Conservation (phyloP, 2,113 vertebrate species). For the Gavia stellata region DNA sequence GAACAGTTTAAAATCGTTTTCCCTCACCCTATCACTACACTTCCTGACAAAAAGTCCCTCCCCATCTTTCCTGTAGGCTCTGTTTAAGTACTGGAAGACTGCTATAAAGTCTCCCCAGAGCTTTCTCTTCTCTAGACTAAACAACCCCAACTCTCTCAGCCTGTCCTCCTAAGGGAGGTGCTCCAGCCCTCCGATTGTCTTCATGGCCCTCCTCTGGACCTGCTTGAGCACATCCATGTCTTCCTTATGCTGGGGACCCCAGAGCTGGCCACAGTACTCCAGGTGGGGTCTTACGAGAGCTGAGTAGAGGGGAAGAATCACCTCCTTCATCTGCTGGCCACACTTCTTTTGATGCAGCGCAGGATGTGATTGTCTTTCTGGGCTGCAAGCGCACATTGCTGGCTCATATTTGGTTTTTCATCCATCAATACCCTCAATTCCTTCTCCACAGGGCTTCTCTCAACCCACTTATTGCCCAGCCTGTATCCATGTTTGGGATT, state of each 20-base stretch:
- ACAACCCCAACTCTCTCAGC: not conserved
- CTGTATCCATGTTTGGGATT: not conserved
- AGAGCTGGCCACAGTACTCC: not conserved
- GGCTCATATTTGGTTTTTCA: not conserved
- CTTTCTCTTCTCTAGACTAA: not conserved
- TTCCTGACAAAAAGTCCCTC: not conserved
- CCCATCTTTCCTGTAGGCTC: not conserved
- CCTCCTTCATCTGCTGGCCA: too few species aligned
- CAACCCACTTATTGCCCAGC: not conserved
- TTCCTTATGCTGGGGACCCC: not conserved
- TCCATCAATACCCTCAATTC: not conserved
- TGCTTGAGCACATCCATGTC: not conserved
- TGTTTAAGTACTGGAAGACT: not conserved
- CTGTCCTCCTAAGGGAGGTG: not conserved
- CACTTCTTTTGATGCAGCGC: not conserved
- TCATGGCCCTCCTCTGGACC: not conserved
- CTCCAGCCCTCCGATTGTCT: not conserved
- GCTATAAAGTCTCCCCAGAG: not conserved
- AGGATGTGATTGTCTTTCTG: not conserved
- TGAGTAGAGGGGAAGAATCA: not conserved
- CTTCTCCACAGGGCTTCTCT: not conserved
- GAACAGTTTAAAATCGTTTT: not conserved
- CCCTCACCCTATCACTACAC: not conserved
- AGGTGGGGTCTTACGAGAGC: not conserved
- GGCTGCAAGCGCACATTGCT: not conserved